Base-by-base conservation (phyloP, 2,888 invertebrate genomes). In the Limnephilus lunatus region DNA sequence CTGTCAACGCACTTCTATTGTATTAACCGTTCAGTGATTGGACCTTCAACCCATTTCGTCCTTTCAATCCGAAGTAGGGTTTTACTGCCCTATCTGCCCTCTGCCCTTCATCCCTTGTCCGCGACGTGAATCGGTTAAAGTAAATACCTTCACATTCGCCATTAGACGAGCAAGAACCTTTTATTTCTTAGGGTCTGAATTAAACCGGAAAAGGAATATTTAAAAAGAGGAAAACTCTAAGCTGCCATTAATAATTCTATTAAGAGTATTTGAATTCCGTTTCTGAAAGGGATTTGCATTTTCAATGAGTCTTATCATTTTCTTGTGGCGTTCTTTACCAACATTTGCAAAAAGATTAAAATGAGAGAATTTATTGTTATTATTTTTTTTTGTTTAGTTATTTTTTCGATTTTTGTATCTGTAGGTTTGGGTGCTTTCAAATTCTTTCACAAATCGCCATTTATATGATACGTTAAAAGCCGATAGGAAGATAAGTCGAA, bases 251-350 rank as follows among this genome's bases (percentile, higher is more conserved):
- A 86, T 86, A 86, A 86, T 30, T 44, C 48, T 48, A 86, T 39
- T 86, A 14, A 44, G 48, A 86, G n/a, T 86, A 86, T 44, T 86
- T 39, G 15, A 39, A 85, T 85, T 85, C n/a, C 85, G 19, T 53
- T 14, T 53, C 53, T 53, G 53, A 32, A 44, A 25, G 39, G 30
- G 35, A 35, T 32, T 35, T 83, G 83, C 83, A 83, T 83, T 83
- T 83, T 83, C 32, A 83, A 83, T 83, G 83, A 83, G 83, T 35
- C 35, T 35, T 83, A 83, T 35, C 25, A 35, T 32, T 32, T 19
- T 9, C 14, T 44, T 44, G 1, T 44, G 44, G 44, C 44, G 11
- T 44, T 44, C 44, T 44, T 44, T 44, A 44, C 44, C 11, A 44
- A 44, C 44, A 44, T 44, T 44, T 12, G 12, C 11, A 44, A 12